Evolutionary conservation across 2,888 invertebrate species (phyloP).

Genomic region (Willowsia nigromaculata): DNA sequence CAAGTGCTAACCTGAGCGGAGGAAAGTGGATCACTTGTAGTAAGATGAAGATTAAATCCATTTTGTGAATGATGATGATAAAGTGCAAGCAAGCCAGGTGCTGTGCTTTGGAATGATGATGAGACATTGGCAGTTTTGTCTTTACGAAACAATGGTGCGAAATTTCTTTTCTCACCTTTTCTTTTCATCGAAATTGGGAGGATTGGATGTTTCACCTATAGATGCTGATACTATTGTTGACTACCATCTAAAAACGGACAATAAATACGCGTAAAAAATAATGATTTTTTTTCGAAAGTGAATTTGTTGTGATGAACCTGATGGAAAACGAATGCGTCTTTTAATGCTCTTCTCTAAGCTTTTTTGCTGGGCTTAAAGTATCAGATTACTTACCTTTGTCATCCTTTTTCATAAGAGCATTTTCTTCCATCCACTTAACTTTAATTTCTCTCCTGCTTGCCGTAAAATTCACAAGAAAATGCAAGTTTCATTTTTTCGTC

Average conservation of each 20-base stretch:
- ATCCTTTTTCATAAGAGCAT: too few species aligned
- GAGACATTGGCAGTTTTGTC: not conserved
- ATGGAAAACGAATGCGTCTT: not conserved
- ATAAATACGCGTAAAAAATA: not conserved
- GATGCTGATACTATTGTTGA: not conserved
- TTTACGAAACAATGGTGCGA: not conserved
- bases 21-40: slow-evolving; percentile 18
- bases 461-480: too few species aligned
- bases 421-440: too few species aligned
- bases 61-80: not conserved
- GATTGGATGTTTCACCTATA: not conserved
- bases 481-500: too few species aligned
- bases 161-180: not conserved
- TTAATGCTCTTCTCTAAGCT: too few species aligned
- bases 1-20: not conserved
- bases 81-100: not conserved
- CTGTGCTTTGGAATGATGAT: not conserved
- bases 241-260: not conserved
- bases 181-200: not conserved
- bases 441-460: too few species aligned
- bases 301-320: not conserved
- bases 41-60: not conserved
- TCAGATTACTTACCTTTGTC: too few species aligned
- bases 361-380: too few species aligned
- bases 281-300: slow-evolving; percentile 24